Percentiles rank a stretch among this genome's conserved stretches.
phyloP scores from a whole-genome alignment of 2,888 invertebrate species.

The Caradrina kadenii region DNA sequence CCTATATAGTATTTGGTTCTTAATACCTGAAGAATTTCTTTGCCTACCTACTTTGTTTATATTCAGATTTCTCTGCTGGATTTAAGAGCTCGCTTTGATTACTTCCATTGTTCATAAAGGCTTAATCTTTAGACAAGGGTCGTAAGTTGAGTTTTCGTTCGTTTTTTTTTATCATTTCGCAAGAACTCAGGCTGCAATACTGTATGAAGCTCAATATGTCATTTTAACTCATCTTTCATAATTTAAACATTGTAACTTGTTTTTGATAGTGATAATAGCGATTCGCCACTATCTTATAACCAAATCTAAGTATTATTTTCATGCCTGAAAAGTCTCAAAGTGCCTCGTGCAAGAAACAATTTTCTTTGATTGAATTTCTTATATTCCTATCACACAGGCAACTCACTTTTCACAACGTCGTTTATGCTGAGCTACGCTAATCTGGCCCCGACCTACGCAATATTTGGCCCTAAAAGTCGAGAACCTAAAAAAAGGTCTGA shows the following conservation, averaged over 20 bases:
- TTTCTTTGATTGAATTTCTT: background rate
- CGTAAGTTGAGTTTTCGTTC: background rate
- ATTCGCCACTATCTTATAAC: background rate
- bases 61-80: background rate
- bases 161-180: background rate
- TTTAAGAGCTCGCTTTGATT: conserved; percentile 1
- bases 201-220: background rate
- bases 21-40: conserved; percentile 11
- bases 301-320: no score
- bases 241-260: background rate
- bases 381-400: background rate
- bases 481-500: conserved; percentile 13
- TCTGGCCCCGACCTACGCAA: background rate
- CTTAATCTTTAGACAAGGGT: background rate
- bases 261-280: no score
- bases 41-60: background rate
- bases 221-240: no score
- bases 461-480: background rate
- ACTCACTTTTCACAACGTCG: background rate
- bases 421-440: background rate
- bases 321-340: background rate
- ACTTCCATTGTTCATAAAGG: background rate
- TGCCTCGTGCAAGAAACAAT: background rate
- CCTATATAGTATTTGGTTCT: background rate
- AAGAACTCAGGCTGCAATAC: background rate